phyloP scores from a whole-genome alignment of 1,140 invertebrate genomes.

The Marisa cornuarietis region DNA sequence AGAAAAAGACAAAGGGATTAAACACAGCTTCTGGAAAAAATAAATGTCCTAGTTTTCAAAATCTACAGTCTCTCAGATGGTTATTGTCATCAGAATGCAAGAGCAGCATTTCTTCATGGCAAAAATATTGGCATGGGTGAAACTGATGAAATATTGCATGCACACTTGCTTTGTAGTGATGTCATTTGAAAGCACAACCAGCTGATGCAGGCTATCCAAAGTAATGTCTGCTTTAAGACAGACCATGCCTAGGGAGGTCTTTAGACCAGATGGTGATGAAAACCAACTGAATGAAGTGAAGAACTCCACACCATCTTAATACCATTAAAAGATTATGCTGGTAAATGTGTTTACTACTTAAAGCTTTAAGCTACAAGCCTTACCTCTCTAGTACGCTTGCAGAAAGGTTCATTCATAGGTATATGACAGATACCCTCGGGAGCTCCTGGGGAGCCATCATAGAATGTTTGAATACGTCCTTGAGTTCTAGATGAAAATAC shows the following conservation, averaged over 20 bases:
- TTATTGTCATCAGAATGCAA: no score
- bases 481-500: conserved; percentile 65
- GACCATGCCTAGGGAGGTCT: no score
- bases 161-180: neutral
- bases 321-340: no score
- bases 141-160: neutral
- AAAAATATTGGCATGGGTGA: neutral
- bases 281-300: no score
- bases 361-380: neutral
- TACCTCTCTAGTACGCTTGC: conserved; percentile 75
- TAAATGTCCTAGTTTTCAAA: neutral
- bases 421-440: conserved; percentile 86
- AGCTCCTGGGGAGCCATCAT: conserved; percentile 77
- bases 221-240: no score
- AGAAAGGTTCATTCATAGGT: conserved; percentile 91
- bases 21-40: neutral
- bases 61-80: no score
- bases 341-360: no score
- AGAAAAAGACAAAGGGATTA: neutral
- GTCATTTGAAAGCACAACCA: no score
- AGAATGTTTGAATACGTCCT: conserved; percentile 85
- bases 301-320: no score
- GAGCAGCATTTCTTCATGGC: no score
- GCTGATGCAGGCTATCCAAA: no score
- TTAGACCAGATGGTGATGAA: no score